Conservation (phyloP, 2,888 invertebrate genomes). For the Eupithecia inturbata region DNA sequence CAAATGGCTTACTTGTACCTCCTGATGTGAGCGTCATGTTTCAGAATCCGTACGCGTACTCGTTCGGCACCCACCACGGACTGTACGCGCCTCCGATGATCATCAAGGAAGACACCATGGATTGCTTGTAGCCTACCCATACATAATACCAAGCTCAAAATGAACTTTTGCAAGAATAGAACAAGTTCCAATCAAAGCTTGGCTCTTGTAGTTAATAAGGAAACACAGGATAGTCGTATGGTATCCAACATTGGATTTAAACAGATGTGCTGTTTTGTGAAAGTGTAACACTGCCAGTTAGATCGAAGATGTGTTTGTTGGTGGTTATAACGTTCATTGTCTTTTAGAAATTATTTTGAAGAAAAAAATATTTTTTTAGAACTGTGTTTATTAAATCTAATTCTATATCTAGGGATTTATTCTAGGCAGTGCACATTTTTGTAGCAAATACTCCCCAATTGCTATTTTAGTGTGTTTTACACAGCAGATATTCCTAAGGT, state of each 20-base stretch:
- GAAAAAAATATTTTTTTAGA: neutral
- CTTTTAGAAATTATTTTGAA: neutral
- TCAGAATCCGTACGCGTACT: slow-evolving; percentile 80
- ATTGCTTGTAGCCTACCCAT: slow-evolving; percentile 64
- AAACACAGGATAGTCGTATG: neutral
- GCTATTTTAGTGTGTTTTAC: neutral
- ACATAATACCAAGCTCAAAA: neutral
- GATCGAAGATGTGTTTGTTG: neutral
- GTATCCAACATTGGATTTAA: neutral
- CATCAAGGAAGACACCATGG: slow-evolving; percentile 84
- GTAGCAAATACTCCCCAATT: neutral
- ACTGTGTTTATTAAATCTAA: neutral
- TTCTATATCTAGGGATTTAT: neutral
- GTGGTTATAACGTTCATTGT: neutral
- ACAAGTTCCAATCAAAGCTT: neutral
- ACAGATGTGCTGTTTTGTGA: neutral
- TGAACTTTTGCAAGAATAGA: neutral
- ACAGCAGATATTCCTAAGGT: neutral
- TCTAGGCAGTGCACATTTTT: neutral
- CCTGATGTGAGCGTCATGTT: slow-evolving; percentile 29
- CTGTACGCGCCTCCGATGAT: slow-evolving; percentile 83
- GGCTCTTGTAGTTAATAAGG: neutral
- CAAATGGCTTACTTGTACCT: neutral
- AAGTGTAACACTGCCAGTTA: neutral
- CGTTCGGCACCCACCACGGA: slow-evolving; percentile 85